Evolutionary conservation across 2,113 vertebrate genomes (phyloP).

Genomic region (Grammomys surdaster): DNA sequence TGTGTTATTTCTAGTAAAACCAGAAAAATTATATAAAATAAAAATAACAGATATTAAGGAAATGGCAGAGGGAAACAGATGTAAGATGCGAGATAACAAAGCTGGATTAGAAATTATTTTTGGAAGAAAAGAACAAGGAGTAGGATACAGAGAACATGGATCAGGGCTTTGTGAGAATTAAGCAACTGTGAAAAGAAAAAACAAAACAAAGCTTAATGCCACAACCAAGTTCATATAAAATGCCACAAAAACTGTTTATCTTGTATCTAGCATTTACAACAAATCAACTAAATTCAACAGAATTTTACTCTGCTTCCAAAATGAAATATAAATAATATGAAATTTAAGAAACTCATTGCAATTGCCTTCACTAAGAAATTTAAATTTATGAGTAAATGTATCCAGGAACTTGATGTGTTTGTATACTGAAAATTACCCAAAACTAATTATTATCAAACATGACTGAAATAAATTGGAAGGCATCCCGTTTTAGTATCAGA

Average conservation of each 20-base stretch:
- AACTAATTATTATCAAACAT: not conserved
- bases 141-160: not conserved
- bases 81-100: too few relatives aligned
- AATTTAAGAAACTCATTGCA: not conserved
- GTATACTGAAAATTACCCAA: not conserved
- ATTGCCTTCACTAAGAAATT: not conserved
- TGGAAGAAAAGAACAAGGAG: too few relatives aligned
- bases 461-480: not conserved
- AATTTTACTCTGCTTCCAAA: not conserved
- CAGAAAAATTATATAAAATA: too few relatives aligned
- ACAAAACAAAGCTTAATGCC: not conserved
- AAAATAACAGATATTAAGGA: not conserved
- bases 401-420: not conserved
- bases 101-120: not conserved
- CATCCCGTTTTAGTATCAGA: too few relatives aligned
- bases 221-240: too few relatives aligned
- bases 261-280: not conserved
- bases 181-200: not conserved
- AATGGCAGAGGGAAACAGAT: accelerated
- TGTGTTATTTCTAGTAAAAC: not conserved
- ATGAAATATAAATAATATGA: not conserved
- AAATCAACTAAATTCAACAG: not conserved
- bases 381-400: not conserved
- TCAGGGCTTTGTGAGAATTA: not conserved
- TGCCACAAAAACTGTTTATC: not conserved